Percentiles rank a stretch among this genome's conserved stretches.
phyloP scores from a whole-genome alignment of 2,888 invertebrate species.

The Phlogophora meticulosa region DNA sequence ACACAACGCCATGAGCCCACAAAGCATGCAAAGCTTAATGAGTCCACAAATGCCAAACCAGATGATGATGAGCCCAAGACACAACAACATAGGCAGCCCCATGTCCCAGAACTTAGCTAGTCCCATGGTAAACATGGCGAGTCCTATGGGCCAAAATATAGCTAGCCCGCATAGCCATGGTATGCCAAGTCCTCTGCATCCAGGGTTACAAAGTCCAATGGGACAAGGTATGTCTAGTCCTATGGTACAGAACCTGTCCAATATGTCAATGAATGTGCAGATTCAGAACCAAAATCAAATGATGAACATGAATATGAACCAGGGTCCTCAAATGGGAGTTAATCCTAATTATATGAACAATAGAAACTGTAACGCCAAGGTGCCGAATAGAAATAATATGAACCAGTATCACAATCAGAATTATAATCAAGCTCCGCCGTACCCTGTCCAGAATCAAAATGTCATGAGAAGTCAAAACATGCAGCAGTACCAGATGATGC shows the following conservation, averaged over 20 bases:
- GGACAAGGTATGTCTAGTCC: conserved; percentile 84
- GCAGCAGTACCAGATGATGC: conserved; percentile 85
- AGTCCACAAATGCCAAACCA: conserved; percentile 88
- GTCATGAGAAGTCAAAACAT: conserved; percentile 81
- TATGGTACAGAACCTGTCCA: conserved; percentile 86
- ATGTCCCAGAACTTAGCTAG: conserved; percentile 85
- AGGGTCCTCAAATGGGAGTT: conserved; percentile 73
- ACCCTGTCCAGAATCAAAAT: conserved; percentile 82
- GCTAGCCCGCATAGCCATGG: conserved; percentile 86
- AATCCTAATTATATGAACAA: conserved; percentile 78
- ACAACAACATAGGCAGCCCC: conserved; percentile 83
- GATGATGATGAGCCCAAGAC: conserved; percentile 87
- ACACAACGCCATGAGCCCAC: conserved; percentile 88
- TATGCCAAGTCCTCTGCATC: conserved; percentile 87
- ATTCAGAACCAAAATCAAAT: conserved; percentile 79
- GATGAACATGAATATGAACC: conserved; percentile 76
- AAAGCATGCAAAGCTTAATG: conserved; percentile 87
- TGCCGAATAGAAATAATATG: conserved; percentile 81
- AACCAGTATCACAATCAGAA: conserved; percentile 85
- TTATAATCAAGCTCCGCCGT: conserved; percentile 80
- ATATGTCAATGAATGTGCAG: conserved; percentile 83
- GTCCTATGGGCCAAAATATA: conserved; percentile 79
- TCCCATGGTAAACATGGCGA: conserved; percentile 82
- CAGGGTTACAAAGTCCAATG: conserved; percentile 86
- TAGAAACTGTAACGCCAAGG: conserved; percentile 79